Evolutionary conservation across 2,797 vertebrate genomes (phyloP).

Genomic region (Capromys pilorides): DNA sequence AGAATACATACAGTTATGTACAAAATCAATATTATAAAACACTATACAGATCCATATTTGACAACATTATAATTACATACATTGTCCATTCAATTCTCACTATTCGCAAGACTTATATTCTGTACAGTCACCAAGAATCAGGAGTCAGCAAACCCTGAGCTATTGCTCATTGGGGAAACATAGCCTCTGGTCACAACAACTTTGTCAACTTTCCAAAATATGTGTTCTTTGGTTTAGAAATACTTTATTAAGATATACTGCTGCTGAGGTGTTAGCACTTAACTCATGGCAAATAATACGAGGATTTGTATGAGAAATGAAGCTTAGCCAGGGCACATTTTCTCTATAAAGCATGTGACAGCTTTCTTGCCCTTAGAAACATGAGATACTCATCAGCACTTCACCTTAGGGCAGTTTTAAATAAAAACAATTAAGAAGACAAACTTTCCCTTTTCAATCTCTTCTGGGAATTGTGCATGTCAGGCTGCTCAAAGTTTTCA

Average conservation of each 20-base stretch:
- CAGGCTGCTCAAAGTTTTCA: slow-evolving; percentile 12
- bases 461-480: background rate
- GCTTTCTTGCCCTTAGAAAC: background rate
- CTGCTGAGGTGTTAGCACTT: background rate
- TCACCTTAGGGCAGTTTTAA: background rate
- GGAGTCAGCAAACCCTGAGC: slow-evolving; percentile 10
- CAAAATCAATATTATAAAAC: background rate
- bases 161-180: background rate
- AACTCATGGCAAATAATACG: background rate
- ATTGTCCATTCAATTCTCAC: background rate
- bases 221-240: slow-evolving; percentile 47
- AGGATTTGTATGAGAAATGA: background rate
- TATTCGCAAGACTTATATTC: background rate
- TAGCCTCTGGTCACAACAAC: background rate
- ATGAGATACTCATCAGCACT: background rate
- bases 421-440: slow-evolving; percentile 1
- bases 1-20: background rate
- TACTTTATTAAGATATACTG: background rate
- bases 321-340: background rate
- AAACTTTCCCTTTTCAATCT: background rate
- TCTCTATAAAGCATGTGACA: background rate
- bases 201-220: slow-evolving; percentile 14
- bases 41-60: background rate
- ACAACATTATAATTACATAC: background rate
- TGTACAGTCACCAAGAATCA: background rate